A percentile compares a stretch with the other conserved stretches of the same genome.
These are phyloP conservation scores for Puma concolor DNA, from an alignment of 2,113 vertebrate genomes.

Conservation along the genomic window DNA sequence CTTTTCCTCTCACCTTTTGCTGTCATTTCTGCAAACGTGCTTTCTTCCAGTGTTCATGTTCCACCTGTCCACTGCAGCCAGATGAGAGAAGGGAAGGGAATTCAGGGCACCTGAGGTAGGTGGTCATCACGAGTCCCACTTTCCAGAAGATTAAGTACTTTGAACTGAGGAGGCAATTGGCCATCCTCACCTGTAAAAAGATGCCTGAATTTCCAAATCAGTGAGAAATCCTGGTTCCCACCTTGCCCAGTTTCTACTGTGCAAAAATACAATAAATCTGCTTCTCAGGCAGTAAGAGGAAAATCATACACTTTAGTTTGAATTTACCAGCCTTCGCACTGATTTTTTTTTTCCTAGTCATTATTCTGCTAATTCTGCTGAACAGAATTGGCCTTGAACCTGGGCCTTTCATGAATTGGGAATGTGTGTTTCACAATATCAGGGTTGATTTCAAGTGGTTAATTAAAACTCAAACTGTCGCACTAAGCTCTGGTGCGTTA, in stretches of 20 bases:
- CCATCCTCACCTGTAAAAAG: background rate
- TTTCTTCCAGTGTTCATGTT: background rate
- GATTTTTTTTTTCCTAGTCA: slow-evolving; percentile 34
- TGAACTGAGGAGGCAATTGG: background rate
- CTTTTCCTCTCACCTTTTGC: background rate
- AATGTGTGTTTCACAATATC: slow-evolving; percentile 11
- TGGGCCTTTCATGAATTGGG: background rate
- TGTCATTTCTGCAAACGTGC: background rate
- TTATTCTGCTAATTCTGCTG: slow-evolving; percentile 45
- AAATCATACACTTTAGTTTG: background rate
- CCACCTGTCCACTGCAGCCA: background rate
- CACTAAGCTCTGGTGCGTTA: background rate
- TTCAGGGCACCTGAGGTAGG: background rate
- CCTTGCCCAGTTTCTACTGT: background rate
- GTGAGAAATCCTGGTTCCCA: background rate
- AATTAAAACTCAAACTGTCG: slow-evolving; percentile 44
- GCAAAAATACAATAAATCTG: background rate
- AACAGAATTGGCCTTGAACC: slow-evolving; percentile 45
- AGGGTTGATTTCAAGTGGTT: slow-evolving; percentile 25
- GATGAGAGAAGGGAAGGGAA: background rate
- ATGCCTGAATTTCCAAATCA: background rate
- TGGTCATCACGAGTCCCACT: background rate
- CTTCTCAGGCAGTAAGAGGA: background rate
- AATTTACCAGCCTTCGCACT: background rate
- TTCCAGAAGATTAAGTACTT: background rate